phyloP scores from a whole-genome alignment of 2,888 invertebrate species.

The Andrena chrysosceles region DNA sequence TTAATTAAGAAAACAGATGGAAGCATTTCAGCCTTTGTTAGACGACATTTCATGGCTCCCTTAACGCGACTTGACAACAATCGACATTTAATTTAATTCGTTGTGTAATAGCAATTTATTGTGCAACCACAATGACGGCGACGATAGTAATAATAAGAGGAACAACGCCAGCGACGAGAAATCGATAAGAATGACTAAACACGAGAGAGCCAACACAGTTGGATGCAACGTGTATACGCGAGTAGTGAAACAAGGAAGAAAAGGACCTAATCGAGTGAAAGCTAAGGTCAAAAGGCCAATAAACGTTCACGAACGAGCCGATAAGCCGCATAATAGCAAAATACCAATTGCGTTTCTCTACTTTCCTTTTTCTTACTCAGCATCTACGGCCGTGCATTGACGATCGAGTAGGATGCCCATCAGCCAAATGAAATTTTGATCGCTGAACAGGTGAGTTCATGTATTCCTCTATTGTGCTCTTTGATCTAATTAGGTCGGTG shows the following conservation, averaged over 20 bases:
- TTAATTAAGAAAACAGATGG: background rate
- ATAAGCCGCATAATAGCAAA: conserved; percentile 63
- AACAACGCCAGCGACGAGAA: background rate
- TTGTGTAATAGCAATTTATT: conserved; percentile 5
- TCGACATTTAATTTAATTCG: background rate
- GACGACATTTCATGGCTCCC: background rate
- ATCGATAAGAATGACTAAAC: conserved; percentile 31
- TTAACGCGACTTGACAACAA: background rate
- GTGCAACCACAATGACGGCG: background rate
- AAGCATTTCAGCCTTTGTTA: background rate
- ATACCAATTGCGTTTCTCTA: conserved; percentile 62
- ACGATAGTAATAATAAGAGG: background rate
- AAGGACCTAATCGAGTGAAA: conserved; percentile 58
- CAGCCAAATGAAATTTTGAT: background rate
- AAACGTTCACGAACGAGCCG: conserved; percentile 56
- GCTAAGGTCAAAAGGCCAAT: conserved; percentile 64
- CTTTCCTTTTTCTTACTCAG: conserved; percentile 55
- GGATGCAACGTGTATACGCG: conserved; percentile 9
- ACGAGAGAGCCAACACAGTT: background rate
- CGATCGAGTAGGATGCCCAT: background rate
- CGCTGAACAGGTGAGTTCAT: background rate
- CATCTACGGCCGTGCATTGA: conserved; percentile 23
- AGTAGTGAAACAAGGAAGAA: conserved; percentile 59
- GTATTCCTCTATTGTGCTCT: no score
- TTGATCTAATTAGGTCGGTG: no score